Evolutionary conservation across 2,797 vertebrate species (phyloP).

Genomic region (Sciaenops ocellatus): DNA sequence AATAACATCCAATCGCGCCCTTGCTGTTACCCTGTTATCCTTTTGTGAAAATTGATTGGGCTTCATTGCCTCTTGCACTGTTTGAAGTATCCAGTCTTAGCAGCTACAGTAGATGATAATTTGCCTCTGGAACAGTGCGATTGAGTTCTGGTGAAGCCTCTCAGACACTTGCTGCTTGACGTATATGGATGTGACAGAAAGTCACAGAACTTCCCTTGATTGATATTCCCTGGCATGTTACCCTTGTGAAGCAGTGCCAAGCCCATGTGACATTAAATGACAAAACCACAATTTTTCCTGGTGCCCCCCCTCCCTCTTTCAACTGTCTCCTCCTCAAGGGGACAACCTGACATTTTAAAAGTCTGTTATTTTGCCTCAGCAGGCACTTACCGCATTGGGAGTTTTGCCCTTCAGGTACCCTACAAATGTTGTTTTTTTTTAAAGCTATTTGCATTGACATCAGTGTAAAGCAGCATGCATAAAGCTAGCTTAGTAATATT

Average conservation of each 20-base stretch:
- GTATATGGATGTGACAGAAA: constrained; percentile 72
- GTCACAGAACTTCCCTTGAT: constrained; percentile 68
- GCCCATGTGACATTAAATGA: constrained; percentile 75
- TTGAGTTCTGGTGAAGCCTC: constrained; percentile 46
- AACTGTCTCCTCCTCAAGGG: constrained; percentile 73
- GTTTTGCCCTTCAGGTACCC: constrained; percentile 73
- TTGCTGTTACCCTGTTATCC: constrained; percentile 62
- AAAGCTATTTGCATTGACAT: constrained; percentile 55
- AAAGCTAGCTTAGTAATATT: constrained; percentile 4
- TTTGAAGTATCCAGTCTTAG: constrained; percentile 59
- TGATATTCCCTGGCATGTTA: constrained; percentile 79
- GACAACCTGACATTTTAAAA: constrained; percentile 77
- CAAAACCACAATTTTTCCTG: constrained; percentile 68
- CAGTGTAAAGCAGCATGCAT: constrained; percentile 19
- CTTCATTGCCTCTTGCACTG: constrained; percentile 42
- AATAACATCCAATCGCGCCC: constrained; percentile 67
- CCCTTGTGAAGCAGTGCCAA: constrained; percentile 73
- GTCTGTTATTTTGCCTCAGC: constrained; percentile 79
- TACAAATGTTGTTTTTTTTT: constrained; percentile 43
- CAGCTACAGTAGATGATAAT: constrained; percentile 58
- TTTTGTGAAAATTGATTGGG: constrained; percentile 65
- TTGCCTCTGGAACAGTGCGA: constrained; percentile 53
- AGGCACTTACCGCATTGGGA: constrained; percentile 62
- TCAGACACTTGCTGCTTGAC: constrained; percentile 62
- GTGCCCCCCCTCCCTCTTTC: constrained; percentile 15